phyloP scores from a whole-genome alignment of 1,140 invertebrate species.

The Pentalonia nigronervosa region DNA sequence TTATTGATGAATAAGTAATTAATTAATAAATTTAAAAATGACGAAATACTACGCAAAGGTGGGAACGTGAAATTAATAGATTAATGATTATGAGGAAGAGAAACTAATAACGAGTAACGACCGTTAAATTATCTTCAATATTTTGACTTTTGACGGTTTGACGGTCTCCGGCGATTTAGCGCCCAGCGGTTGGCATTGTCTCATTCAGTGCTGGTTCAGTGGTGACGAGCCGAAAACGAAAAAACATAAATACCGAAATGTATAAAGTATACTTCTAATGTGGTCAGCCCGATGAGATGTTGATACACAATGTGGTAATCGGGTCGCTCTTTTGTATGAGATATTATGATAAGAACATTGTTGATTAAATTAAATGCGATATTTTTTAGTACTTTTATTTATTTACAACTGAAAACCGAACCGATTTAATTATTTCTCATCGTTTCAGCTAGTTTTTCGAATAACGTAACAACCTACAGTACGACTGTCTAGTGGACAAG shows the following conservation, averaged over 20 bases:
- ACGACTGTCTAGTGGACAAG: not conserved
- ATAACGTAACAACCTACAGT: not conserved
- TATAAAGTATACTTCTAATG: not conserved
- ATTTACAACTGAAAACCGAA: not conserved
- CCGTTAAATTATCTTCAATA: not conserved
- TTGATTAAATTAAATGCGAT: constrained; percentile 27
- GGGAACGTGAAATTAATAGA: no score
- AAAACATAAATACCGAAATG: not conserved
- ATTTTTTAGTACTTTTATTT: not conserved
- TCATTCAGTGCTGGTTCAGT: not conserved
- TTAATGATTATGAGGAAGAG: no score
- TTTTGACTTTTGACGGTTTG: not conserved
- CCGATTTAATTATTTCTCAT: not conserved
- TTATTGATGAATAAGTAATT: no score
- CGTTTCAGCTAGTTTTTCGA: not conserved
- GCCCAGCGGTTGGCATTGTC: not conserved
- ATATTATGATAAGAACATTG: constrained; percentile 29
- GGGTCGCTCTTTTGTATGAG: not conserved
- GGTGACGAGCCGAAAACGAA: not conserved
- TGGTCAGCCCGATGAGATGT: not conserved
- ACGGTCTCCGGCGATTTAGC: not conserved
- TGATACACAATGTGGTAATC: not conserved
- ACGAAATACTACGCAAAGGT: no score
- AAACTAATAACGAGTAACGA: not conserved
- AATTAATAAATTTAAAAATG: no score